Conservation (phyloP, 2,113 vertebrate species). For the Phyllostomus discolor region DNA sequence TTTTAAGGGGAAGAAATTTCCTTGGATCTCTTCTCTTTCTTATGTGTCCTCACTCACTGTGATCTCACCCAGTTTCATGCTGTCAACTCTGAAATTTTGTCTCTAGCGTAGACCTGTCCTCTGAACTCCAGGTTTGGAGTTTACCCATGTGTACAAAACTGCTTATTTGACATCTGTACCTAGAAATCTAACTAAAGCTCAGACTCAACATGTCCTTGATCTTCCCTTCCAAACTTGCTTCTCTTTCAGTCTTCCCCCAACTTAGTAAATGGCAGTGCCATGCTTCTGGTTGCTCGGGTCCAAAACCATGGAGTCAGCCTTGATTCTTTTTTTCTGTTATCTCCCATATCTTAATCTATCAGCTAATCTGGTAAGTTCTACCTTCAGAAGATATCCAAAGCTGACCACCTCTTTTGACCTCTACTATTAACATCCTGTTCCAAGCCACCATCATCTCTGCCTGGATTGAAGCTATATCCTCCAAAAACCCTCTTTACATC, state of each 20-base stretch:
- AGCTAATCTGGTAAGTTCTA: not conserved
- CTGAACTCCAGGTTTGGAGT: not conserved
- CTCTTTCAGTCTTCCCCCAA: not conserved
- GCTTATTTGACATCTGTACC: constrained; percentile 18
- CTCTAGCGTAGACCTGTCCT: not conserved
- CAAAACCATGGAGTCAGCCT: not conserved
- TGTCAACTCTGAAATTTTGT: not conserved
- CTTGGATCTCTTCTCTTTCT: constrained; percentile 2
- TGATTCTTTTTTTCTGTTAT: not conserved
- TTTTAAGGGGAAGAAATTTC: constrained; percentile 32
- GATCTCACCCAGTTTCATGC: not conserved
- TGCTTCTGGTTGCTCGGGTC: constrained; percentile 25
- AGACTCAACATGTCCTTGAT: not conserved
- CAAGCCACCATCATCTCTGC: not conserved
- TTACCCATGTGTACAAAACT: not conserved
- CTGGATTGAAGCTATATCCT: not conserved
- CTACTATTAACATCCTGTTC: not conserved
- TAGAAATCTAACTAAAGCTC: constrained; percentile 43
- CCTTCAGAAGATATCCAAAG: not conserved
- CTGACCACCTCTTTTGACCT: not conserved
- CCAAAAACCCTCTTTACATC: not conserved
- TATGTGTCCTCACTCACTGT: not conserved
- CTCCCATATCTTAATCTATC: not conserved
- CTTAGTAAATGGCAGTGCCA: constrained; percentile 36
- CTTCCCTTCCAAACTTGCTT: not conserved